Evolutionary conservation across 2,797 vertebrate genomes (phyloP), one percentile per base, ranked within the genome.

Genomic region (Clarias pachynema): DNA sequence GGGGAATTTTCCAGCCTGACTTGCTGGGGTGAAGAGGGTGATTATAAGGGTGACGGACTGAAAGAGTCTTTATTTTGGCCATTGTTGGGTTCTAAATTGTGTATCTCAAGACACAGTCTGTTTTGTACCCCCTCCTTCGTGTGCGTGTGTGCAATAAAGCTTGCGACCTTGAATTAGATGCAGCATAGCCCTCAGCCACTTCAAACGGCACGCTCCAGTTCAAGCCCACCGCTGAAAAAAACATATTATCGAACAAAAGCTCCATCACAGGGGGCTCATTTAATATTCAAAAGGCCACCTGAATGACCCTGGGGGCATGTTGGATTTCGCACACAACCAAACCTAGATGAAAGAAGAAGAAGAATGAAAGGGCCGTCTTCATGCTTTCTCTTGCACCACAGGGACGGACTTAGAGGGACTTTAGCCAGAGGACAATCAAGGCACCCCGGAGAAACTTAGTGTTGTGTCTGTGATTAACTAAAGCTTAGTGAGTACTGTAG

Each of bases 151-250:
- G 10, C n/a, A 20, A 84, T 90, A 65, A 88, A 90, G 88, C 91
- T 92, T 91, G 87, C 87, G 86, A 89, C 87, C 79, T 87, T 86
- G 84, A 87, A 90, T 90, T 90, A 77, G 59, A n/a, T 56, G 82
- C 87, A 82, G 89, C 65, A 87, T 87, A 85, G 83, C 72, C 69
- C 78, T 49, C 72, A 1, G 37, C 60, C 83, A 87, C 89, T 92
- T 93, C 89, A 93, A 91, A 92, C 88, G 86, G 79, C n/a, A 56
- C 22, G 63, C 77, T 89, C 70, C 66, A 81, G 89, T 72, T 82
- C 79, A 73, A 59, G 72, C 56, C 56, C 85, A 44, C 40, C 44
- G 44, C 88, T 65, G 29, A 34, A 85, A 82, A 77, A 87, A 88
- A 87, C 88, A 87, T 89, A 82, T 84, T 53, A 83, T 84, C 8